Evolutionary conservation across 2,113 vertebrate genomes (phyloP), one percentile per base, ranked within the genome.

Genomic region (Phalacrocorax aristotelis): DNA sequence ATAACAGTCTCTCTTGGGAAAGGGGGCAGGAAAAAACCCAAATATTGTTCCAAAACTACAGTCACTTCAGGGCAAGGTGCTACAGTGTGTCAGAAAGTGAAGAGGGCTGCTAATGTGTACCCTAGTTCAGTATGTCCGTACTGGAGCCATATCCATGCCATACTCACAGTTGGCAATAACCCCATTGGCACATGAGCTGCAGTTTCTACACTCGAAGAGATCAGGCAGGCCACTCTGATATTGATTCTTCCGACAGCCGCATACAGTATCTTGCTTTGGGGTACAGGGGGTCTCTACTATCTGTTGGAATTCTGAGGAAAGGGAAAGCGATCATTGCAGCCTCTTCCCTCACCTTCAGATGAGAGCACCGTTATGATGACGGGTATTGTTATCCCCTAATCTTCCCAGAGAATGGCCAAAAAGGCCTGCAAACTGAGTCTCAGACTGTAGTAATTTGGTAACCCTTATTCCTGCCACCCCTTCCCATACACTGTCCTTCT

Each of bases 231-330:
- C 61, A 61, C 18, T 6, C 70, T 84, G 93, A 60, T 96, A 98
- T 1, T 97, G 94, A 49, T 98, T 92, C n/a, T 64, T 80, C 48
- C 27, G 79, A 86, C 98, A 98, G 46, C 97, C 96, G 12, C 98
- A 98, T 5, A 97, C 36, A 0, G 97, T 98, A 51, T 98, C 90
- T 49, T 94, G 72, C 55, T 87, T 79, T 36, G n/a, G 72, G 23
- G 51, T 97, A 83, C 98, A 98, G 6, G 68, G 66, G 2, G 8
- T 32, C 74, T 70, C 44, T 52, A 60, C 55, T 91, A 97, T 92
- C 91, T 98, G 98, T 7, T 87, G 80, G 4, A 96, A 58, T 22
- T 95, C 97, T 98, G 72, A 81, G 58, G 30, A 79, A 89, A 74
- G 6, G 7, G 87, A 27, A 49, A 96, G 61, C 21, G 1, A 44